phyloP scores from a whole-genome alignment of 2,797 vertebrate genomes.

The Kryptolebias ocellatus region DNA sequence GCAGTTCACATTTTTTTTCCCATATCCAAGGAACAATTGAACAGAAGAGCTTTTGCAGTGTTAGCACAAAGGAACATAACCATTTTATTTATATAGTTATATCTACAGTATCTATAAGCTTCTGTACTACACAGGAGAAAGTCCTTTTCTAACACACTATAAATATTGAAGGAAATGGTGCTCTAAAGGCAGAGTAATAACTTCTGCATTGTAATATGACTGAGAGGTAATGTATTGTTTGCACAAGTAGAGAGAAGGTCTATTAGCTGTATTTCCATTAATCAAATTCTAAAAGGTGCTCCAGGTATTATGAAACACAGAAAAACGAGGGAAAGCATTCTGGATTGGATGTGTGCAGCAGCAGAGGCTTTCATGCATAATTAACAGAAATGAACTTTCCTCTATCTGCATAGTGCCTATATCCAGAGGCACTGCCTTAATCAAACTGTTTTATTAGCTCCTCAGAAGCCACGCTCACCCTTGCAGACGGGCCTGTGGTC shows the following conservation, averaged over 20 bases:
- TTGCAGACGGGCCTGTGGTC: slow-evolving; percentile 97
- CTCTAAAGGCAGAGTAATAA: slow-evolving; percentile 48
- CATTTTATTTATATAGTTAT: slow-evolving; percentile 4
- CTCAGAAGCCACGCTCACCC: slow-evolving; percentile 83
- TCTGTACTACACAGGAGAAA: neutral
- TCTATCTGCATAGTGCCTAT: slow-evolving; percentile 66
- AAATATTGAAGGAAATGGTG: slow-evolving; percentile 39
- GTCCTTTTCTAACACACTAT: slow-evolving; percentile 25
- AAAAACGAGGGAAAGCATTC: slow-evolving; percentile 53
- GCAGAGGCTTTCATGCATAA: slow-evolving; percentile 74
- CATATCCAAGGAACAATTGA: slow-evolving; percentile 4
- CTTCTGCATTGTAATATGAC: slow-evolving; percentile 55
- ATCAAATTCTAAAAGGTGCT: slow-evolving; percentile 73
- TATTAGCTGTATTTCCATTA: slow-evolving; percentile 71
- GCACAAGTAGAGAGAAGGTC: slow-evolving; percentile 52
- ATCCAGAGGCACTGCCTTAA: slow-evolving; percentile 74
- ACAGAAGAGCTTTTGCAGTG: neutral
- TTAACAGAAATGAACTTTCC: slow-evolving; percentile 75
- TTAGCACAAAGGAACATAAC: neutral
- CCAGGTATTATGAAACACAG: slow-evolving; percentile 63
- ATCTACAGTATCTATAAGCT: slow-evolving; percentile 1
- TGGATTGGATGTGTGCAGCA: slow-evolving; percentile 49
- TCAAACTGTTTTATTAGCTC: slow-evolving; percentile 75
- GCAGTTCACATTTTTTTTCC: slow-evolving; percentile 19
- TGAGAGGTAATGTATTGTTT: slow-evolving; percentile 67